A percentile compares a stretch with the other conserved stretches of the same genome.
Evolutionary conservation across 2,888 invertebrate genomes (phyloP).

Genomic region (Ophion slaviceki): DNA sequence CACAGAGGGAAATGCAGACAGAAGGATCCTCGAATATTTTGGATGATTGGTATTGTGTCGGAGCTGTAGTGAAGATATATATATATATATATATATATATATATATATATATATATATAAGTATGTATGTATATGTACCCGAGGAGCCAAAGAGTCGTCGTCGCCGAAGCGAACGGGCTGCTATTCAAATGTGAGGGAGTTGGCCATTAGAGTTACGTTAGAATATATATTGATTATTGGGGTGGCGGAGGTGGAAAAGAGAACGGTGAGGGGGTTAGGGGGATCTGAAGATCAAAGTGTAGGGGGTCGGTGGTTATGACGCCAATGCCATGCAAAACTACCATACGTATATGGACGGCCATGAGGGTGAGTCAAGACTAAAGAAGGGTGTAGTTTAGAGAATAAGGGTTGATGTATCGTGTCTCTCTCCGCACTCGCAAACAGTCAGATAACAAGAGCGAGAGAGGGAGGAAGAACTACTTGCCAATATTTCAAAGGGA

Average conservation of each 20-base stretch:
- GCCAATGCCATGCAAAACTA: conserved; percentile 71
- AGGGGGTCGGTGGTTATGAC: conserved; percentile 75
- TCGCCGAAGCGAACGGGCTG: conserved; percentile 70
- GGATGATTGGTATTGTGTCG: conserved; percentile 83
- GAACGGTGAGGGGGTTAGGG: not conserved
- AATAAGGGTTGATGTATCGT: conserved; percentile 56
- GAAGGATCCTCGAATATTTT: conserved; percentile 77
- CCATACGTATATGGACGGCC: conserved; percentile 14
- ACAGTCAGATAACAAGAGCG: conserved; percentile 20
- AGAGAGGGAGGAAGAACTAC: not conserved
- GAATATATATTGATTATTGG: conserved; percentile 83
- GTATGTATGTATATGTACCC: conserved; percentile 44
- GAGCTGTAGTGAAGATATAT: conserved; percentile 55
- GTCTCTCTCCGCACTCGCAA: conserved; percentile 34
- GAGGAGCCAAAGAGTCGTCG: conserved; percentile 62
- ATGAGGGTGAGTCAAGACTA: conserved; percentile 45
- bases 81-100: not conserved
- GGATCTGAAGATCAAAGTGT: conserved; percentile 79
- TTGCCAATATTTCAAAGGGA: conserved; percentile 26
- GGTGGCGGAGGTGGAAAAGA: conserved; percentile 59
- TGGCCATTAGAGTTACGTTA: conserved; percentile 83
- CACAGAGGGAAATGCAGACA: conserved; percentile 51
- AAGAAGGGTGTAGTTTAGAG: conserved; percentile 53
- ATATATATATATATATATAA: too few species aligned
- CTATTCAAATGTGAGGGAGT: conserved; percentile 80